Conservation (phyloP, 1,140 invertebrate species). For the Cydia amplana region DNA sequence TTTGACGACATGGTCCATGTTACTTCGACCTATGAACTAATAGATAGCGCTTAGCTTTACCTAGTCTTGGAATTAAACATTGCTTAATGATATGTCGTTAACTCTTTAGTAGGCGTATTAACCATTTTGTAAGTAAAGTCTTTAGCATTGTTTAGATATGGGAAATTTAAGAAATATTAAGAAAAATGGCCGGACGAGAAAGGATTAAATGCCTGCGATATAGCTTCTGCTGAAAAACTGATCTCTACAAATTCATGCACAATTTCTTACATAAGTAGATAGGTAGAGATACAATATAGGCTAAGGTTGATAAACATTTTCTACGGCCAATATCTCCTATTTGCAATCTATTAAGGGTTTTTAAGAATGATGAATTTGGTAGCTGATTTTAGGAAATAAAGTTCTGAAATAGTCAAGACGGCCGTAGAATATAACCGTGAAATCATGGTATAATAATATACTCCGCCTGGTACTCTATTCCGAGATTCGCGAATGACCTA, state of each 20-base stretch:
- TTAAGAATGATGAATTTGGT: not conserved
- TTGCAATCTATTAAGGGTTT: conserved; percentile 17
- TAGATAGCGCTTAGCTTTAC: conserved; percentile 69
- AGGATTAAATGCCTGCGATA: not conserved
- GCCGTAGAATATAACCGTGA: not conserved
- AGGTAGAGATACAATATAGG: conserved; percentile 66
- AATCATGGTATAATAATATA: too few species aligned
- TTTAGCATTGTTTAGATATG: conserved; percentile 30
- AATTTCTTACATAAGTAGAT: conserved; percentile 73
- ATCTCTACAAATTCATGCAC: conserved; percentile 55
- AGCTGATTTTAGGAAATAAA: not conserved
- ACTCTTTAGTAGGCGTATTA: conserved; percentile 58
- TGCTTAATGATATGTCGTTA: conserved; percentile 60
- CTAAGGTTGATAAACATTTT: conserved; percentile 46
- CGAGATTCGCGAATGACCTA: too few species aligned
- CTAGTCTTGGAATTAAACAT: conserved; percentile 49
- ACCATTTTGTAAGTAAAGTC: conserved; percentile 63
- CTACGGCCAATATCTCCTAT: conserved; percentile 40
- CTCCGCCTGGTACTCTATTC: too few species aligned
- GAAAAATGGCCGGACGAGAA: conserved; percentile 9
- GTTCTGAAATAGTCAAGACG: conserved; percentile 7
- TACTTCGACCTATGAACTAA: conserved; percentile 56
- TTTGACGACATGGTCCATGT: conserved; percentile 65
- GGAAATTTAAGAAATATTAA: conserved; percentile 3
- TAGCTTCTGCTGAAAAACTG: conserved; percentile 24